These are phyloP conservation scores for Andrena hattorfiana DNA, from an alignment of 2,888 invertebrate species.

Conservation along the genomic window DNA sequence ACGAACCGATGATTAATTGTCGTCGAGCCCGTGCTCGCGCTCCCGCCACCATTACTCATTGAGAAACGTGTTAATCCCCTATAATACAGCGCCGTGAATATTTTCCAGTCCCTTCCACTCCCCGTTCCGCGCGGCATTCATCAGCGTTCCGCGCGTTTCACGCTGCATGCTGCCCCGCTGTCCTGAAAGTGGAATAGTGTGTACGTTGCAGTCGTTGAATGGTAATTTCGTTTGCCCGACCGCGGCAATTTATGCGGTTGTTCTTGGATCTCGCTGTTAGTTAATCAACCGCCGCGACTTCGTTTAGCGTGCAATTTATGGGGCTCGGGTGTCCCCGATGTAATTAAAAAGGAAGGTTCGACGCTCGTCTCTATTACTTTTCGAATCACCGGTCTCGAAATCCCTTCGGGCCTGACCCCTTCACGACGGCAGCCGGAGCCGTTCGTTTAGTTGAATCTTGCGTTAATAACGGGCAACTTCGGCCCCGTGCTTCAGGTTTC, in stretches of 20 bases:
- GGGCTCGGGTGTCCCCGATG: not conserved
- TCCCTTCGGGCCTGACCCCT: not conserved
- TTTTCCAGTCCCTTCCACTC: constrained; percentile 32
- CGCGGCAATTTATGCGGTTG: constrained; percentile 32
- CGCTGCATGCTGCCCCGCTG: not conserved
- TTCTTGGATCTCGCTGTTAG: constrained; percentile 15
- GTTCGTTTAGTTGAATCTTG: no score
- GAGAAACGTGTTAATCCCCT: constrained; percentile 61
- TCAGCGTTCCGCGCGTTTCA: constrained; percentile 15
- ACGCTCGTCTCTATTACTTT: not conserved
- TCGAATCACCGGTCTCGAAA: not conserved
- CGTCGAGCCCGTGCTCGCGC: constrained; percentile 16
- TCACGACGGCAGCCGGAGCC: no score
- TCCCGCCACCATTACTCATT: constrained; percentile 50
- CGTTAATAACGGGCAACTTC: no score
- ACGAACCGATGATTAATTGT: constrained; percentile 56
- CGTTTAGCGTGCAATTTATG: constrained; percentile 28
- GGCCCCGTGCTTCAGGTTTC: no score
- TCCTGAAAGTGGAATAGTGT: constrained; percentile 25
- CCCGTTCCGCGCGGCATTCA: constrained; percentile 11
- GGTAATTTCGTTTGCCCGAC: constrained; percentile 40
- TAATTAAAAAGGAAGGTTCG: not conserved
- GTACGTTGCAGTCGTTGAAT: constrained; percentile 40
- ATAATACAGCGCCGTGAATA: constrained; percentile 45
- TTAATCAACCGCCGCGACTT: constrained; percentile 32